phyloP scores from a whole-genome alignment of 2,113 vertebrate species.

The Rhynchomys soricoides region DNA sequence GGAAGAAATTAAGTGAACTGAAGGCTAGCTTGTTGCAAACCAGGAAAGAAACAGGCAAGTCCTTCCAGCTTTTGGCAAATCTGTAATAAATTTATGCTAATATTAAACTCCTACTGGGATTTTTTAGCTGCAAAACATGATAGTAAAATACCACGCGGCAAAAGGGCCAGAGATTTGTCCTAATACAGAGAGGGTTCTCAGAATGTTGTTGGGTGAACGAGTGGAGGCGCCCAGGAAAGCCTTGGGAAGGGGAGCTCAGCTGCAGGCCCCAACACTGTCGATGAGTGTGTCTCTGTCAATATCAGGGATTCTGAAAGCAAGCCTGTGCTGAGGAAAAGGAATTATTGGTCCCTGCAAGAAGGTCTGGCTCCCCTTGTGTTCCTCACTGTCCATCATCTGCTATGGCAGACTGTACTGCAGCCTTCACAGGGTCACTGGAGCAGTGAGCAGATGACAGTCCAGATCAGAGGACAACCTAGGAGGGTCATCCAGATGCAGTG shows the following conservation, averaged over 20 bases:
- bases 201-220: not conserved
- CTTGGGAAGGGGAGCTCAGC: not conserved
- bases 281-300: not conserved
- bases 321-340: not conserved
- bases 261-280: not conserved
- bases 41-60: not conserved
- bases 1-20: not conserved
- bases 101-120: not conserved
- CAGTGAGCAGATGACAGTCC: not conserved
- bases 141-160: conserved; percentile 17
- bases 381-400: not conserved
- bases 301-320: not conserved
- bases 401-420: not conserved
- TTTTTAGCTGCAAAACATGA: conserved; percentile 14
- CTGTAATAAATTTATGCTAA: not conserved
- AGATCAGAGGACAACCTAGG: not conserved
- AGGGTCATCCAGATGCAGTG: not conserved
- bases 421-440: not conserved
- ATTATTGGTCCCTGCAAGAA: not conserved
- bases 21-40: not conserved
- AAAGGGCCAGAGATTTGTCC: not conserved
- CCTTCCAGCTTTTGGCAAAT: not conserved
- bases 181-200: not conserved
- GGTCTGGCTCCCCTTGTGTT: not conserved
- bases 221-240: not conserved